phyloP scores from a whole-genome alignment of 2,797 vertebrate genomes.

The Lagocephalus sceleratus region DNA sequence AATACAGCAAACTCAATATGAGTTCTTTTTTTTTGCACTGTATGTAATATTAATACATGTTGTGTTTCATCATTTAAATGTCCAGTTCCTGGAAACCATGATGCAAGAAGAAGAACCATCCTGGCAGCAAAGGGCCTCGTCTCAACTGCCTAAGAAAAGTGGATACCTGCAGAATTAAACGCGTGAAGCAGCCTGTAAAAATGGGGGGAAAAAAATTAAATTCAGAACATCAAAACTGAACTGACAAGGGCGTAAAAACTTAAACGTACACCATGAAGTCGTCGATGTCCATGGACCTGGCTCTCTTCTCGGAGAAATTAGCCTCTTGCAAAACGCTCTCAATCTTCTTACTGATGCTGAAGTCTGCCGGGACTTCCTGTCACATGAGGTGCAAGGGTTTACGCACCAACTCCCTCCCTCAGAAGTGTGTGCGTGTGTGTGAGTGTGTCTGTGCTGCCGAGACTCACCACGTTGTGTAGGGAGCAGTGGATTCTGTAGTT shows the following conservation, averaged over 20 bases:
- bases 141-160: slow-evolving; percentile 82
- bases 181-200: slow-evolving; percentile 87
- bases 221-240: not conserved
- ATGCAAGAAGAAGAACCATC: not conserved
- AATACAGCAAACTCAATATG: slow-evolving; percentile 56
- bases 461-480: slow-evolving; percentile 82
- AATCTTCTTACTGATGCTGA: slow-evolving; percentile 89
- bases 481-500: slow-evolving; percentile 98
- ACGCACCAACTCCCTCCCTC: not conserved
- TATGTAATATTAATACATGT: slow-evolving; percentile 1
- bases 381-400: not conserved
- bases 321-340: slow-evolving; percentile 83
- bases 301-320: slow-evolving; percentile 87
- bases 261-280: slow-evolving; percentile 92
- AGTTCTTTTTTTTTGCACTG: slow-evolving; percentile 25
- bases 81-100: not conserved
- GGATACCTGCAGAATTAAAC: slow-evolving; percentile 94
- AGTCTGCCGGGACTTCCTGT: slow-evolving; percentile 88
- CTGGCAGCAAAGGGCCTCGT: not conserved
- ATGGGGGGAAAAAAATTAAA: slow-evolving; percentile 22
- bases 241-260: rapidly evolving
- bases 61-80: slow-evolving; percentile 2
- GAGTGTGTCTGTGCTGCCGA: not conserved
- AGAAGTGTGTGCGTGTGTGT: too few relatives aligned
- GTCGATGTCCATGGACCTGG: slow-evolving; percentile 94